These are phyloP conservation scores for Lontra canadensis DNA, from an alignment of 2,113 vertebrate genomes.

Conservation along the genomic window DNA sequence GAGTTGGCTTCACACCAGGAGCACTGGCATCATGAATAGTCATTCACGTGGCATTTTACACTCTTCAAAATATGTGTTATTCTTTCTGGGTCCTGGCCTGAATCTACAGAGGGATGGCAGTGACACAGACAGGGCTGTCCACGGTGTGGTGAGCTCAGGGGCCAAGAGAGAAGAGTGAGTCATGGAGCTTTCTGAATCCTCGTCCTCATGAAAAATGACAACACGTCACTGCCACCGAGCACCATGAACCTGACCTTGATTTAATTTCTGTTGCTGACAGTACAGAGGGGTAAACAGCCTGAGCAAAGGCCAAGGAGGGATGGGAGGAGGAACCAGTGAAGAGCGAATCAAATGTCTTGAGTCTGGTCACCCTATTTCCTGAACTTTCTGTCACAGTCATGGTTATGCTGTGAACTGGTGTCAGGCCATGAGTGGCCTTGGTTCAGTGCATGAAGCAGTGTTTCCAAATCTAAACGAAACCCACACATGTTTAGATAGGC, in stretches of 20 bases:
- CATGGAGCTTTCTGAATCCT: background rate
- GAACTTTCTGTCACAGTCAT: background rate
- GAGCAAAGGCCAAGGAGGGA: background rate
- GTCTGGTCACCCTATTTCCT: no score
- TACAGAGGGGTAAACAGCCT: background rate
- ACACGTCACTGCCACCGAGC: background rate
- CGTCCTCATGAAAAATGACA: background rate
- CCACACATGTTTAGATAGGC: no score
- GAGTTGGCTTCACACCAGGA: background rate
- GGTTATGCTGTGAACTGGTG: background rate
- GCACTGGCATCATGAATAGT: rapidly evolving
- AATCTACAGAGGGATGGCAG: background rate
- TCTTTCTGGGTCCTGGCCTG: background rate
- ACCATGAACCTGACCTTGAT: background rate
- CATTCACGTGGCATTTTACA: background rate
- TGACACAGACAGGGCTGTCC: rapidly evolving
- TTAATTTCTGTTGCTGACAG: background rate
- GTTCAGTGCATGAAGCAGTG: background rate
- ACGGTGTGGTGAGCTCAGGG: rapidly evolving
- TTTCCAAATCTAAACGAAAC: background rate
- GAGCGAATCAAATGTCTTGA: background rate
- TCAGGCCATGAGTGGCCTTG: rapidly evolving
- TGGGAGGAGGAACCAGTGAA: no score
- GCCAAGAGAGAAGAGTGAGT: background rate
- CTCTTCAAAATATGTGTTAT: background rate